Base-by-base conservation (phyloP, 1,140 invertebrate genomes). In the Listronotus bonariensis region DNA sequence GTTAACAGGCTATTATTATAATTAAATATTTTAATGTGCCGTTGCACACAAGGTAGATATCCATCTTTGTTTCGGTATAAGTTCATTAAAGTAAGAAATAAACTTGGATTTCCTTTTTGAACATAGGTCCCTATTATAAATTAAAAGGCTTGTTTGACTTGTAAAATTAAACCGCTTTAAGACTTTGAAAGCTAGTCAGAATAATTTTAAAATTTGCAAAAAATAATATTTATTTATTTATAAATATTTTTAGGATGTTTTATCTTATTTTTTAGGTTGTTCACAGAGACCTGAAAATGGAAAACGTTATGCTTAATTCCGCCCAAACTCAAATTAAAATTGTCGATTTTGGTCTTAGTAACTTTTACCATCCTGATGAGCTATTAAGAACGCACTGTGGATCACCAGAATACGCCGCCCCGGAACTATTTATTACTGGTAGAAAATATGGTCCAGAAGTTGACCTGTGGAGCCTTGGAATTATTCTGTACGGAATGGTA, bases 331-430 rank as follows among this genome's bases (percentile, higher is more conserved):
- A 84, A 68, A 84, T 89, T 58, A 89, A 89, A 80, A 85, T 90
- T 53, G 85, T 89, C n/a, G 88, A 91, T 81, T 90, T 90, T 78
- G 88, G 89, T 14, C 74, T 91, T 46, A 89, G 88, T 70, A 90
- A 89, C 72, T 74, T 84, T 12, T 89, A 84, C 76, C 78, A 76
- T 18, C 75, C 79, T 12, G 79, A 82, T 15, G 81, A 82, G 12
- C 80, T 81, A 26, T 78, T 90, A 70, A 82, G 83, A 63, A 91
- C 89, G 0, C 87, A 88, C 65, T 91, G 89, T 76, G 89, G 89
- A 18, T 90, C 89, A 26, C 84, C 88, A 3, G 89, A 90, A 77
- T 91, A 90, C 74, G 88, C 88, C 1, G 89, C 89, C 18, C 89
- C 89, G 0, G 88, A 91, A 77, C 78, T 91, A 10, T 89, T 89